Evolutionary conservation across 2,888 invertebrate species (phyloP), one percentile per base, ranked within the genome.

Genomic region (Platycnemis pennipes): DNA sequence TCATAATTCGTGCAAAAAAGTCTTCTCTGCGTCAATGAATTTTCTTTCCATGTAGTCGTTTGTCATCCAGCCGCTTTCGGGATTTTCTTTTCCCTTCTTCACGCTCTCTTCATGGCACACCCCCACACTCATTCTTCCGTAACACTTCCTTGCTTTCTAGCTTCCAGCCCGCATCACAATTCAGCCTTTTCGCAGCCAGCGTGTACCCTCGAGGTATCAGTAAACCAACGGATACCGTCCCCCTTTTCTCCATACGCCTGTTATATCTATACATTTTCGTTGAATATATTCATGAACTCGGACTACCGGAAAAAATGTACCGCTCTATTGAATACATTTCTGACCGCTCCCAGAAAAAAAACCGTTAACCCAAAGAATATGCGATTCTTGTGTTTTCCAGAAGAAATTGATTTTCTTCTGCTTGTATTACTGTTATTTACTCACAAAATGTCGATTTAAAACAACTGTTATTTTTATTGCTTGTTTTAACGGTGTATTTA

Each of bases 261-360:
- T 46, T 45, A 87, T 46, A 87, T 87, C 46, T 87, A n/a, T 45
- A 87, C 87, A 87, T 87, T 87, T 87, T 22, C n/a, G 45, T 87
- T 87, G 87, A 87, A 87, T 87, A 87, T 87, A 87, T 87, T 87
- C 87, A 87, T 87, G 87, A 87, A 46, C 44, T 46, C 7, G n/a
- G 87, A 11, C n/a, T n/a, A 26, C 87, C 2, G 46, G n/a, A 87
- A 87, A 87, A 87, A 46, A 7, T 44, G 63, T 63, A 63, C 22
- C 63, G 63, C 44, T 86, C 46, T 87, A 87, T 87, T 87, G 87
- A 87, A 87, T 87, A 46, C 87, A 87, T 87, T 87, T 45, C 46
- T 87, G 45, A 87, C 87, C 87, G 44, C 87, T 87, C 5, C 46
- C 45, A 19, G 46, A n/a, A 11, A 42, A 44, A 45, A 87, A 87